Evolutionary conservation across 2,888 invertebrate species (phyloP).

Genomic region (Apodemia zela): DNA sequence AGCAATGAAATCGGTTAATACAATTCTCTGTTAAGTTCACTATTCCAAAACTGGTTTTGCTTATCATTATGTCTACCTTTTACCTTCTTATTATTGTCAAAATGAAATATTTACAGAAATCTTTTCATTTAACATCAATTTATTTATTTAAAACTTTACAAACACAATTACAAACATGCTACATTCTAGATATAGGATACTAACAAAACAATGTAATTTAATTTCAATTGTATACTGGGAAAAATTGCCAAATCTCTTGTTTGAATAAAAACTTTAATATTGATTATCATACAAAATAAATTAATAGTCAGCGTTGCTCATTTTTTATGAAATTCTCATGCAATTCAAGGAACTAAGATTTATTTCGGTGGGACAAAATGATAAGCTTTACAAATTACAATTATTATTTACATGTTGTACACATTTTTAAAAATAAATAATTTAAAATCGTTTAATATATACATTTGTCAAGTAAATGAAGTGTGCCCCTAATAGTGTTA

Average conservation of each 20-base stretch:
- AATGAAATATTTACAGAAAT: slow-evolving; percentile 47
- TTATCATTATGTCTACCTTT: slow-evolving; percentile 45
- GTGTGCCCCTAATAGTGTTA: slow-evolving; percentile 8
- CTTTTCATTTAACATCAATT: slow-evolving; percentile 31
- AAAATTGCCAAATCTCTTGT: background rate
- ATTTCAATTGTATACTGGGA: slow-evolving; percentile 24
- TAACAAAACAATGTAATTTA: slow-evolving; percentile 33
- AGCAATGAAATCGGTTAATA: slow-evolving; percentile 12
- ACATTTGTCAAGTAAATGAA: slow-evolving; percentile 35
- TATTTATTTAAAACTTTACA: slow-evolving; percentile 24
- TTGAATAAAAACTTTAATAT: slow-evolving; percentile 12
- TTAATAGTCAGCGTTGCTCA: slow-evolving; percentile 4
- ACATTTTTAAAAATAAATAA: slow-evolving; percentile 61
- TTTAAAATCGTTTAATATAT: slow-evolving; percentile 61
- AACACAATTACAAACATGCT: slow-evolving; percentile 25
- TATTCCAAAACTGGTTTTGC: slow-evolving; percentile 28
- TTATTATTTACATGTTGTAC: slow-evolving; percentile 17
- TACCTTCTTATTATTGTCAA: slow-evolving; percentile 41
- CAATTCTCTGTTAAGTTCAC: background rate
- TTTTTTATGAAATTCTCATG: slow-evolving; percentile 13
- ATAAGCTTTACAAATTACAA: slow-evolving; percentile 58
- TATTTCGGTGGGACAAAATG: slow-evolving; percentile 66
- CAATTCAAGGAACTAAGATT: slow-evolving; percentile 32
- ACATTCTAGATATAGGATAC: slow-evolving; percentile 21
- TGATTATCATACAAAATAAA: slow-evolving; percentile 15